phyloP scores from a whole-genome alignment of 64 coral and sea anemone genomes.

The Pachyseris speciosa region DNA sequence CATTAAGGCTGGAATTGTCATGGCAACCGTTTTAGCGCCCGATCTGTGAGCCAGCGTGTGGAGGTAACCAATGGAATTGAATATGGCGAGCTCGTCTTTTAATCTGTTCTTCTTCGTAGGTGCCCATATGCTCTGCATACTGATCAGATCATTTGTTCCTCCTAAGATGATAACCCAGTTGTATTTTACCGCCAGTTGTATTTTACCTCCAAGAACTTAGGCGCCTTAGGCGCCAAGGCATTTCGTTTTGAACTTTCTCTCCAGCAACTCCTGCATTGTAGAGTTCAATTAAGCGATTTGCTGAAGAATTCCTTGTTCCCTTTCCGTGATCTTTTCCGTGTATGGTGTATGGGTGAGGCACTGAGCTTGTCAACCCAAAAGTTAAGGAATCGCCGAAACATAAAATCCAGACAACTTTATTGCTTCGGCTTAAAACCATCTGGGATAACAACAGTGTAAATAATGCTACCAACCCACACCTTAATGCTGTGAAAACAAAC shows the following conservation, averaged over 20 bases:
- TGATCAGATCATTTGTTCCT: conserved; percentile 61
- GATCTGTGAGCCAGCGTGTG: conserved; percentile 23
- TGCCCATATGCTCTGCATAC: conserved; percentile 9
- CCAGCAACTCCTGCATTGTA: conserved; percentile 49
- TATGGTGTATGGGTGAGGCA: conserved; percentile 43
- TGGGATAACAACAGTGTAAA: not conserved
- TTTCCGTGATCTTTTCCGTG: conserved; percentile 40
- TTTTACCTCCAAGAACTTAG: too few species aligned
- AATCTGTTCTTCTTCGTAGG: conserved; percentile 20
- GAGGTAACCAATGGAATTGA: conserved; percentile 40
- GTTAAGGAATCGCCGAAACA: conserved; percentile 80
- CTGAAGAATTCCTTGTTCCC: not conserved
- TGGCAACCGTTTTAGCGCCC: conserved; percentile 32
- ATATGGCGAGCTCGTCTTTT: conserved; percentile 30
- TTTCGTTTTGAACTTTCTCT: conserved; percentile 49
- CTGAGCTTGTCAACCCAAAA: not conserved
- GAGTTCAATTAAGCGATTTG: conserved; percentile 14
- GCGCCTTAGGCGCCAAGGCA: conserved; percentile 25
- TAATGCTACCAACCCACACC: not conserved
- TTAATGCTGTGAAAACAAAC: not conserved
- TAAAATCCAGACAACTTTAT: conserved; percentile 18
- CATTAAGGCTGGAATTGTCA: conserved; percentile 57
- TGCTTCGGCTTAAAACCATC: not conserved
- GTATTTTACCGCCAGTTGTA: not conserved
- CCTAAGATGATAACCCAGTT: conserved; percentile 76